A percentile compares a stretch with the other conserved stretches of the same genome.
These are phyloP conservation scores for Dryocosmus kuriphilus DNA, from an alignment of 2,888 invertebrate genomes.

Conservation along the genomic window DNA sequence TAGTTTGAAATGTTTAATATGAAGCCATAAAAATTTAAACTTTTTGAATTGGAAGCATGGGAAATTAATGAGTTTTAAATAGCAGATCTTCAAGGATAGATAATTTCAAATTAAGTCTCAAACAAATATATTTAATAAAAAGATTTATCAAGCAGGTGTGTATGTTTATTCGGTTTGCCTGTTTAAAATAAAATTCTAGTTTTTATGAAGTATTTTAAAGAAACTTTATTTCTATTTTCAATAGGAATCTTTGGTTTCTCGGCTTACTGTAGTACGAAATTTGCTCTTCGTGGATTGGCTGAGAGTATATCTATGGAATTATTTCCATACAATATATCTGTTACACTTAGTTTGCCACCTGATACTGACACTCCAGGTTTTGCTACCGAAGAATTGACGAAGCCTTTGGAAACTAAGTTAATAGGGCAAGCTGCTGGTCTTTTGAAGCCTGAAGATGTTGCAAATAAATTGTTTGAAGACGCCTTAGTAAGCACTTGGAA, in stretches of 20 bases:
- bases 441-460: slow-evolving; percentile 88
- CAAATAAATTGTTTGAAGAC: slow-evolving; percentile 87
- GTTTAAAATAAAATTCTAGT: too few relatives aligned
- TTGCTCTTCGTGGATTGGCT: slow-evolving; percentile 95
- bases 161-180: too few relatives aligned
- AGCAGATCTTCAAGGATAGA: too few relatives aligned
- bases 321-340: slow-evolving; percentile 87
- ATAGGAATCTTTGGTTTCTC: slow-evolving; percentile 94
- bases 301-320: slow-evolving; percentile 97
- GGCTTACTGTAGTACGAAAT: slow-evolving; percentile 95
- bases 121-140: too few relatives aligned
- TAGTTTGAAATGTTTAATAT: too few relatives aligned
- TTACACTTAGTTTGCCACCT: slow-evolving; percentile 91
- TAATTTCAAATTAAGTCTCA: too few relatives aligned
- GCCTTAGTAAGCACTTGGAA: slow-evolving; percentile 82
- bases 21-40: too few relatives aligned
- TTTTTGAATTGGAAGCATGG: too few relatives aligned
- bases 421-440: slow-evolving; percentile 91
- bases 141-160: too few relatives aligned
- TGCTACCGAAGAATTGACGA: slow-evolving; percentile 90
- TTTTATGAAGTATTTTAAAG: background rate
- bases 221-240: slow-evolving; percentile 19
- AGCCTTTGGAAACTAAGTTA: slow-evolving; percentile 91
- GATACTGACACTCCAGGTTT: slow-evolving; percentile 99
- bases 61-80: too few relatives aligned